A percentile compares a stretch with the other conserved stretches of the same genome.
These are phyloP conservation scores for Hydrotaea cyrtoneurina DNA, from an alignment of 2,888 invertebrate species.

Conservation along the genomic window DNA sequence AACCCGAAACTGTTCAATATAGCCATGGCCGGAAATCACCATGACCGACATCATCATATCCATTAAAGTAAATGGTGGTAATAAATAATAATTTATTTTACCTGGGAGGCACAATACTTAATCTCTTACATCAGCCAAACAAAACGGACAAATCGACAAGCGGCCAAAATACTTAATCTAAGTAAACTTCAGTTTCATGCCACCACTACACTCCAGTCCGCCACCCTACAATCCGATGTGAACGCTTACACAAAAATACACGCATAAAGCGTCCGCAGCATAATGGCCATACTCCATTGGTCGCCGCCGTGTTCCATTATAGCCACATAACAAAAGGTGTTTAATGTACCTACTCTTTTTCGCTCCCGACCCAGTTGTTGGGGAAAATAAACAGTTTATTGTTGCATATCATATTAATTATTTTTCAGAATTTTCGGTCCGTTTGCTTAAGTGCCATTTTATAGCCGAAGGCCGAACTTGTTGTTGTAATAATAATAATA, in stretches of 20 bases:
- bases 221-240: too few species aligned
- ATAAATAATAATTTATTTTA: conserved; percentile 70
- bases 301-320: background rate
- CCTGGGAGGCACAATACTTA: conserved; percentile 59
- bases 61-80: conserved; percentile 67
- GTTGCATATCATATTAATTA: conserved; percentile 51
- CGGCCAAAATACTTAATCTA: conserved; percentile 42
- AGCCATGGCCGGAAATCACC: conserved; percentile 45
- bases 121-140: conserved; percentile 39
- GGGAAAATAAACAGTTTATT: conserved; percentile 30
- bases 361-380: conserved; percentile 9
- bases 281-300: background rate
- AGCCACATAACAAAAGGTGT: background rate
- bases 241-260: background rate
- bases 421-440: conserved; percentile 38
- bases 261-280: background rate
- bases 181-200: conserved; percentile 4
- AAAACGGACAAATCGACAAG: conserved; percentile 15
- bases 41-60: conserved; percentile 55
- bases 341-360: background rate
- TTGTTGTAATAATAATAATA: conserved; percentile 37
- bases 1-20: conserved; percentile 27
- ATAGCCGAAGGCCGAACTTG: conserved; percentile 44
- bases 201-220: too few species aligned
- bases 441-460: conserved; percentile 42